Base-by-base conservation (phyloP, 1,140 invertebrate species). In the Philopotamus ludificatus region DNA sequence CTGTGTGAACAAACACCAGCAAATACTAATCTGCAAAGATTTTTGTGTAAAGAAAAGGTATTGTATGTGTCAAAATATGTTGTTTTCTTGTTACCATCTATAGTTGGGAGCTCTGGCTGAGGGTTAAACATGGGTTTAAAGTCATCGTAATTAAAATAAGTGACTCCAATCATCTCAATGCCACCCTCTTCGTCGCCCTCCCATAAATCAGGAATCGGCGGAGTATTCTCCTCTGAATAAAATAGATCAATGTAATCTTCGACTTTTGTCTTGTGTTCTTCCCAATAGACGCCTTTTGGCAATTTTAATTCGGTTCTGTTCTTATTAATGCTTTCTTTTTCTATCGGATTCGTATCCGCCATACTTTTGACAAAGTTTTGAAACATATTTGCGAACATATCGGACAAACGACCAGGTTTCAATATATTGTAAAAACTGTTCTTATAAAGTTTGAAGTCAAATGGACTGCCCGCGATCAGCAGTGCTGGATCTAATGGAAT, bases 401-500 rank as follows among this genome's bases (percentile, higher is more conserved):
- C 63, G 1, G 69, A 50, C 25, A 70, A 58, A 49, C 63, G 69
- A 20, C 55, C 69, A 44, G 69, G 69, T 47, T 60, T 70, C 54
- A 67, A 58, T 25, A 70, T 58, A 65, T 70, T 59, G 39, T 70
- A 67, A 47, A 70, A 39, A 62, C 66, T 59, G 54, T 41, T 61
- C 60, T 49, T 59, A 57, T 68, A 62, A 16, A 70, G 39, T 26
- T 70, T 70, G 61, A 67, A 70, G 63, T 70, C 69, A 63, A 70
- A 70, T 9, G 69, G 69, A 67, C 63, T 65, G 51, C 65, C 58
- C 9, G 69, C 61, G 54, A 70, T 70, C 44, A 70, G 69, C n/a
- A 77, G 72, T 23, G 76, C 79, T 64, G 78, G 77, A 66, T 77
- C 79, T 74, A 79, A 78, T 80, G 78, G 58, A 73, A 76, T 77